Evolutionary conservation across 2,113 vertebrate species (phyloP), one percentile per base, ranked within the genome.

Genomic region (Machaerirhynchus nigripectus): DNA sequence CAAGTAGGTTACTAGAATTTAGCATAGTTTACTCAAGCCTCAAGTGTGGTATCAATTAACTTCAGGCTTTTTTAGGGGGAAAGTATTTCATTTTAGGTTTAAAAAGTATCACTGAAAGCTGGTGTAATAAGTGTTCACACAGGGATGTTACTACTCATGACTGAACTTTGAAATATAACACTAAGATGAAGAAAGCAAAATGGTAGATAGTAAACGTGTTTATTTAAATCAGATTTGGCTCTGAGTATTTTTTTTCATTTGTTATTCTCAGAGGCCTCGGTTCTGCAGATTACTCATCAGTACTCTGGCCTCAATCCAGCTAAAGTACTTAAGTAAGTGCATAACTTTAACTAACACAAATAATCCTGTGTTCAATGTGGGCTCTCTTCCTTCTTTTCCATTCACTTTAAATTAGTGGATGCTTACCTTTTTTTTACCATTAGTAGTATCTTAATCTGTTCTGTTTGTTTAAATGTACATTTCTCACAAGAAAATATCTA

Each of bases 291-390:
- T 94, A 93, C 81, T 94, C 78, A 80, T 95, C 84, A 93, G 79
- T 77, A 67, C 46, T 86, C 67, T 96, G 96, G 96, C 91, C 89
- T 86, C 84, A 88, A 28, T 91, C 84, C 94, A 96, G 82, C 78
- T 84, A 42, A 90, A 94, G 55, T 89, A 87, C 50, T 96, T 91
- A 80, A 96, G 74, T 87, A 79, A 87, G 46, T 47, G 78, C 93
- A 77, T 90, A 91, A 93, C 93, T 93, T 97, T 73, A 94, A 95
- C 81, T 90, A 96, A 96, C 89, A 87, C 14, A 8, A 94, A 79
- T 94, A 85, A 93, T 87, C 73, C 81, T 73, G n/a, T 49, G 28
- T 57, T 87, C 57, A 64, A 56, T 7, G 18, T 71, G 37, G 53
- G 31, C 70, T 90, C 57, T 39, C 49, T 92, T 87, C 10, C n/a